Base-by-base conservation (phyloP, 2,113 vertebrate species). In the Lophura nycthemera region DNA sequence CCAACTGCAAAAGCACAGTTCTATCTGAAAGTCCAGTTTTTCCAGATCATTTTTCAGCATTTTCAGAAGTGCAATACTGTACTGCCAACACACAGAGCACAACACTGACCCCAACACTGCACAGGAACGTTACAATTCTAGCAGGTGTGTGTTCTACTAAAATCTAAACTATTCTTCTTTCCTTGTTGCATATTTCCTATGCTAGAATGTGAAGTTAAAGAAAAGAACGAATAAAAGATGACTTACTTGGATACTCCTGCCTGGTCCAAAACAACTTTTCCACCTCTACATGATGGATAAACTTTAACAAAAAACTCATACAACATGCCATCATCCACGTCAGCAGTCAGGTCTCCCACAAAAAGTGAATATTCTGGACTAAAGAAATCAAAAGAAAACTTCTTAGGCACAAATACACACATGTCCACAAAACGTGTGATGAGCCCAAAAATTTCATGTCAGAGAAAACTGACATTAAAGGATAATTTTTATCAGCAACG, bases 301-400 rank as follows among this genome's bases (percentile, higher is more conserved):
- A 98, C 98, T 96, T 98, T 99, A 97, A 99, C 98, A 92, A 99
- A 99, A 96, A 99, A 99, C 93, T 99, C 99, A 73, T 99, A 99
- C 50, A 99, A 97, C 99, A 99, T 99, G 73, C 98, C 98, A 70
- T 99, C 99, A 57, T 99, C 99, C 96, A 99, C 99, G 2, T 99
- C 99, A 7, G 99, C 98, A 61, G 98, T 99, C 64, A 99, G 97
- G 91, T 99, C 99, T 72, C 99, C 98, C 73, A 99, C 99, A 95
- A 99, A 99, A 75, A 99, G 97, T 59, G 99, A 99, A 89, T 98
- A 99, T 93, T 98, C 98, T 78, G 98, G 99, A 91, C 99, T 99
- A 76, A 74, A 93, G 86, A 82, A 88, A 83, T 25, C 14, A 91
- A 64, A 86, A 91, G 60, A 66, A 86, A 86, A 76, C n/a, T 50